A percentile compares a stretch with the other conserved stretches of the same genome.
phyloP scores from a whole-genome alignment of 2,888 invertebrate species.

The Polyploca ridens region DNA sequence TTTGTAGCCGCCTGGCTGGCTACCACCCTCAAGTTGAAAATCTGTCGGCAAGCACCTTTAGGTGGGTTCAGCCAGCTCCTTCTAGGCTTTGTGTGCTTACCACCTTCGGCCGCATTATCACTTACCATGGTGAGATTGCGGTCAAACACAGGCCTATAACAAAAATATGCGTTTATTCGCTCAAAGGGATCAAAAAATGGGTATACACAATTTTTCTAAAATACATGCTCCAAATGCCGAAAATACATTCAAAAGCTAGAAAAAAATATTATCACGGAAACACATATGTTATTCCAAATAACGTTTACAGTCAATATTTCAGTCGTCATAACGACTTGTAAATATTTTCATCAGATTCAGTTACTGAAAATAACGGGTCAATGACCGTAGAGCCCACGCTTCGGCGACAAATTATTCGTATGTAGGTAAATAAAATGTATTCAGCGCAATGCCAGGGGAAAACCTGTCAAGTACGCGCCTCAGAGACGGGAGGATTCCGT shows the following conservation, averaged over 20 bases:
- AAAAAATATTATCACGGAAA: background rate
- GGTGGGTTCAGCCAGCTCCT: too few relatives aligned
- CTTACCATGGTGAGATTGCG: too few relatives aligned
- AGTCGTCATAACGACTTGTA: background rate
- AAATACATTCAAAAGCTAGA: background rate
- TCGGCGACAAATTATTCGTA: background rate
- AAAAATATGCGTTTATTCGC: background rate
- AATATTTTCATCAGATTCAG: conserved; percentile 3
- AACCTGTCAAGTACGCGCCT: background rate
- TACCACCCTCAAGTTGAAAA: too few relatives aligned
- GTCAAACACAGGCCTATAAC: too few relatives aligned
- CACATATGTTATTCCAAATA: background rate
- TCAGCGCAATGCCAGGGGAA: background rate
- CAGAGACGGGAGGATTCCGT: background rate
- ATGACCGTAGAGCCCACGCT: background rate
- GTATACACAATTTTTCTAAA: background rate
- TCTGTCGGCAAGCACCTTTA: too few relatives aligned
- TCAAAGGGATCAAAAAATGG: too few relatives aligned
- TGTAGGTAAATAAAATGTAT: conserved; percentile 8
- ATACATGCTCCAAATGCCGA: background rate
- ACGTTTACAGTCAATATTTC: background rate
- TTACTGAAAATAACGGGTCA: background rate
- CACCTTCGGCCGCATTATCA: too few relatives aligned
- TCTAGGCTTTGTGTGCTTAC: too few relatives aligned
- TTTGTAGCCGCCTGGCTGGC: too few relatives aligned